Base-by-base conservation (phyloP, 2,888 invertebrate genomes). In the Cataglyphis livida region DNA sequence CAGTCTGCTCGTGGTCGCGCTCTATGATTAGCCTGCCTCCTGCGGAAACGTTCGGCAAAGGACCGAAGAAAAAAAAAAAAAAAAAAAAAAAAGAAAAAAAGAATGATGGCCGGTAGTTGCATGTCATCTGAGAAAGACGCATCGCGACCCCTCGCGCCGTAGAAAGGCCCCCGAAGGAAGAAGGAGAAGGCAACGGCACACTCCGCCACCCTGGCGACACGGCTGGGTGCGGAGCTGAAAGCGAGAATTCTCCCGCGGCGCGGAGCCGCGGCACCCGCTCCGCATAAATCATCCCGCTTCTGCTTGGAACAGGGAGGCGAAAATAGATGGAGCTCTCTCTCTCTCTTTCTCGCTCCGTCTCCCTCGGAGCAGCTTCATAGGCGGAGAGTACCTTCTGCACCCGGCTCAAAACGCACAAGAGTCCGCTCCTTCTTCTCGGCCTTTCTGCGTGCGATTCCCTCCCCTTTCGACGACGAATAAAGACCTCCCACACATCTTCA, bases 221-320 rank as follows among this genome's bases (percentile, higher is more conserved):
- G 91, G 91, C 89, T 90, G 90, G 91, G 87, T 89, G 91, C 91
- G 87, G 87, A 92, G 90, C 89, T 89, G 91, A 92, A 89, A 88
- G 92, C 92, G 93, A 91, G 90, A 92, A 92, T 92, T 92, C 93
- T 93, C 92, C 92, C 90, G 93, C 92, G 88, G 92, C 90, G 93
- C 85, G 85, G 86, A 88, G 89, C 84, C 87, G 86, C 88, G 90
- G 90, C 93, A 93, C 92, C 92, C 93, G 92, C 91, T 90, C 87
- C 88, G 87, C 91, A 92, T 93, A 93, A 93, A 93, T 93, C 93
- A 93, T 92, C 90, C 91, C 81, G 88, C 90, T 92, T 92, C 92
- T 92, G 90, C 87, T 90, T 84, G 87, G 86, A 90, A 87, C 89
- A 87, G 87, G 89, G 85, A 90, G 90, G 90, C 90, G 87, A 92